Percentiles rank a stretch among this genome's conserved stretches.
Evolutionary conservation across 35 echinoderm and acorn worm genomes (phyloP).

Genomic region (Patiria miniata): DNA sequence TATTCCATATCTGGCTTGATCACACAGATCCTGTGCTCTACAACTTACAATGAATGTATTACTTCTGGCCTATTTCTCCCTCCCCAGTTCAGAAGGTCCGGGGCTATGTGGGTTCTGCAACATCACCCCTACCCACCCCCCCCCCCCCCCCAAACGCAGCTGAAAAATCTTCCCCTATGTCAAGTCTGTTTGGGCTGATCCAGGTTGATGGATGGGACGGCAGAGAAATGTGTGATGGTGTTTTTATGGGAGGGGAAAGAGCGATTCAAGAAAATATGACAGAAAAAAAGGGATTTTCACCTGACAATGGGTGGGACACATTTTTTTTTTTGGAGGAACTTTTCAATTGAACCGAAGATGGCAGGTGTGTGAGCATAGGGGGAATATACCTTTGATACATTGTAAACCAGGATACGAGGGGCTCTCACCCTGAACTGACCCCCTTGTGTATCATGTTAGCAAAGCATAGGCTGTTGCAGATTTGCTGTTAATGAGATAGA

Average conservation of each 20-base stretch:
- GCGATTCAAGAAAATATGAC: background rate
- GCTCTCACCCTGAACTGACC: too few species aligned
- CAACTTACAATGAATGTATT: background rate
- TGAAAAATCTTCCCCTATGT: conserved; percentile 29
- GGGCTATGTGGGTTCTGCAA: too few species aligned
- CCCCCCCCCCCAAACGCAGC: background rate
- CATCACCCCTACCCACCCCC: too few species aligned
- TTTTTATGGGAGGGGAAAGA: background rate
- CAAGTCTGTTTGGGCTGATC: background rate
- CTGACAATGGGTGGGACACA: too few species aligned
- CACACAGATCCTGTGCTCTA: background rate
- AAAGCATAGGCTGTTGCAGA: too few species aligned
- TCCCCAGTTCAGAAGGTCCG: background rate
- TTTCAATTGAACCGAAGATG: background rate
- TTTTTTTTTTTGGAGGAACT: background rate
- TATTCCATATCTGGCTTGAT: background rate
- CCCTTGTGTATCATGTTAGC: too few species aligned
- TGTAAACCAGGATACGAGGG: background rate
- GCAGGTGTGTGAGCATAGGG: background rate
- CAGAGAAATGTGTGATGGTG: background rate
- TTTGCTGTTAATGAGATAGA: too few species aligned
- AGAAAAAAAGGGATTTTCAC: background rate
- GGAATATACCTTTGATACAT: background rate
- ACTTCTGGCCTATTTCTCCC: conserved; percentile 17
- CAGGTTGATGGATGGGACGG: conserved; percentile 21